Evolutionary conservation across 2,113 vertebrate genomes (phyloP), one percentile per base, ranked within the genome.

Genomic region (Arizona elegans): DNA sequence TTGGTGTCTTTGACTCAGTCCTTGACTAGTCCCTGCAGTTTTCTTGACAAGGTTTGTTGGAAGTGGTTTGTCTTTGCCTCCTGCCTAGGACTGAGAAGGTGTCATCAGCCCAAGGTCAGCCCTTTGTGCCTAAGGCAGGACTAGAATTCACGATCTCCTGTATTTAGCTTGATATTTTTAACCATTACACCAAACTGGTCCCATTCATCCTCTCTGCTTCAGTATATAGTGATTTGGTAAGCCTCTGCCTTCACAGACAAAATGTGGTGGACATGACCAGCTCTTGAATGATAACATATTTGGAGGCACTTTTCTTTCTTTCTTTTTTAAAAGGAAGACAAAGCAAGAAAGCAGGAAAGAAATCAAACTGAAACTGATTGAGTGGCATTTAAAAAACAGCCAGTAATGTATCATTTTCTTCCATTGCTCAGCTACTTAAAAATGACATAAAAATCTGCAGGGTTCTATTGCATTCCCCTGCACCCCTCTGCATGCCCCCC

Each of bases 261-360:
- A 81, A 96, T 96, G 90, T 94, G 90, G 94, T 94, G 58, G 94
- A 94, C 94, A 94, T 90, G 94, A 93, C 92, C 95, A 91, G 93
- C 96, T 96, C 96, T 97, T 96, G 96, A 96, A 96, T 96, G 94
- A 96, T 96, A 94, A 95, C 85, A 96, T 95, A 96, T 96, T 96
- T 97, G 96, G 96, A 53, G 95, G 96, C 94, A 95, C 95, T 94
- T 92, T 93, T 96, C 94, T 92, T 94, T 95, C 1, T 62, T 47
- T 47, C 43, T 59, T 65, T 33, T 70, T 70, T 33, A 7, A 13
- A 94, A 9, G 1, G 8, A 81, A 43, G 33, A 81, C 75, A 43
- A 81, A 43, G 17, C 33, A 81, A 81, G 33, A 81, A 38, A 75
- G 33, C 33, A 96, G 93, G 3, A 75, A 38, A 85, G 23, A 92